phyloP scores from a whole-genome alignment of 2,888 invertebrate species.

The Eurytoma adleriae region DNA sequence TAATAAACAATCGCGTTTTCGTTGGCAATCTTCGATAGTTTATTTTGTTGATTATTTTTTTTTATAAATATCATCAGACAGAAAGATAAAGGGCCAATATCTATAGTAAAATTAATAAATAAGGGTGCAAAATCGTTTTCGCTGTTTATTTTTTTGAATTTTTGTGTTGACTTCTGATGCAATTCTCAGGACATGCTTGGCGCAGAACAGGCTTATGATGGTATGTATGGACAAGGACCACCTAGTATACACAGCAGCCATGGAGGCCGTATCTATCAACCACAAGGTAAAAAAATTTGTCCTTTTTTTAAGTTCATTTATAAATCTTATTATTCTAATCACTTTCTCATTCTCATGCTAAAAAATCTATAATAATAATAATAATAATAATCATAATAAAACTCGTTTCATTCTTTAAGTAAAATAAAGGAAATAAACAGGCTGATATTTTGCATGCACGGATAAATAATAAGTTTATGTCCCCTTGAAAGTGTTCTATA shows the following conservation, averaged over 20 bases:
- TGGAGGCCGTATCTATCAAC: conserved; percentile 87
- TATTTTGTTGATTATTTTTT: too few relatives aligned
- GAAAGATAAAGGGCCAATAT: too few relatives aligned
- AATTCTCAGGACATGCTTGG: conserved; percentile 89
- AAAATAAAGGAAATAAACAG: too few relatives aligned
- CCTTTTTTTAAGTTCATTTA: conserved; percentile 39
- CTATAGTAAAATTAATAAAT: too few relatives aligned
- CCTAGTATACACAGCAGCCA: conserved; percentile 90
- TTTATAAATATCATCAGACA: too few relatives aligned
- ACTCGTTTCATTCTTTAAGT: too few relatives aligned
- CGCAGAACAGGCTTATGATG: conserved; percentile 95
- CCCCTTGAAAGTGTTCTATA: too few relatives aligned
- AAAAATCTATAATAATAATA: too few relatives aligned
- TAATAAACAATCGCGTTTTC: neutral
- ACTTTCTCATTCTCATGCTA: neutral
- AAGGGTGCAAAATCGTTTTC: neutral
- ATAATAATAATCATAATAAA: too few relatives aligned
- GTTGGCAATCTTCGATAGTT: too few relatives aligned
- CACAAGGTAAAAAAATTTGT: conserved; percentile 85
- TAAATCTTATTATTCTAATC: neutral
- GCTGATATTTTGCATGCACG: too few relatives aligned
- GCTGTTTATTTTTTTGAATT: conserved; percentile 19
- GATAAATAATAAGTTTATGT: too few relatives aligned
- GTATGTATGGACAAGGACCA: conserved; percentile 94
- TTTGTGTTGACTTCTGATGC: conserved; percentile 71